Evolutionary conservation across 2,797 vertebrate genomes (phyloP).

Genomic region (Hipposideros larvatus): DNA sequence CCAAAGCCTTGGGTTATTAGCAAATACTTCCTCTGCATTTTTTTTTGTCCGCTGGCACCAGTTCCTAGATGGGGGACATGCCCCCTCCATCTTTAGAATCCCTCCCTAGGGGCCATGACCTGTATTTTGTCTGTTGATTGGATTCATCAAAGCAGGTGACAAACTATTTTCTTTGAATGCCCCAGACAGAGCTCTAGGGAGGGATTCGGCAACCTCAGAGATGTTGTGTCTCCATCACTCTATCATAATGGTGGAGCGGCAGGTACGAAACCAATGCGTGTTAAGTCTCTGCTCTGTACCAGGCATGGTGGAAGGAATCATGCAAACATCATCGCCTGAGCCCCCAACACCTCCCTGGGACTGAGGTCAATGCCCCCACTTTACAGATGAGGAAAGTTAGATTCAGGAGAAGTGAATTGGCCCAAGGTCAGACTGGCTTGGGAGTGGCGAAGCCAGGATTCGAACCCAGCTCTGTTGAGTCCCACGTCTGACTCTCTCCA

Average conservation of each 20-base stretch:
- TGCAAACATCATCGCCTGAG: neutral
- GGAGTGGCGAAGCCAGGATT: conserved; percentile 39
- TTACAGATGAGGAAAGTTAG: neutral
- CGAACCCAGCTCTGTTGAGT: conserved; percentile 63
- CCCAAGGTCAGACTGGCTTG: neutral
- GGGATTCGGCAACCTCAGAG: neutral
- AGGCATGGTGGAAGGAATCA: neutral
- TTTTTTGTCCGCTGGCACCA: neutral
- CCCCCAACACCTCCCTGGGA: neutral
- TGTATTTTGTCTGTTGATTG: neutral
- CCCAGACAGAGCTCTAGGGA: accelerated
- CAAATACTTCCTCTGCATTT: neutral
- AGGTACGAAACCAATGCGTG: neutral
- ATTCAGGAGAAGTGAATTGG: neutral
- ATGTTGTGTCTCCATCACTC: neutral
- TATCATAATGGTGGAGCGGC: neutral
- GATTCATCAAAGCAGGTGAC: neutral
- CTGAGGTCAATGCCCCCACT: neutral
- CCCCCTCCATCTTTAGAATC: neutral
- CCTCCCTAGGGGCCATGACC: neutral
- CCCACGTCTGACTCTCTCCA: conserved; percentile 69
- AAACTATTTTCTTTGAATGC: neutral
- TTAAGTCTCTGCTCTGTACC: neutral
- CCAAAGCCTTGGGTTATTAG: neutral
- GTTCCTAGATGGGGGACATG: neutral